A percentile compares a stretch with the other conserved stretches of the same genome.
Evolutionary conservation across 2,797 vertebrate species (phyloP).

Genomic region (Cuculus canorus): DNA sequence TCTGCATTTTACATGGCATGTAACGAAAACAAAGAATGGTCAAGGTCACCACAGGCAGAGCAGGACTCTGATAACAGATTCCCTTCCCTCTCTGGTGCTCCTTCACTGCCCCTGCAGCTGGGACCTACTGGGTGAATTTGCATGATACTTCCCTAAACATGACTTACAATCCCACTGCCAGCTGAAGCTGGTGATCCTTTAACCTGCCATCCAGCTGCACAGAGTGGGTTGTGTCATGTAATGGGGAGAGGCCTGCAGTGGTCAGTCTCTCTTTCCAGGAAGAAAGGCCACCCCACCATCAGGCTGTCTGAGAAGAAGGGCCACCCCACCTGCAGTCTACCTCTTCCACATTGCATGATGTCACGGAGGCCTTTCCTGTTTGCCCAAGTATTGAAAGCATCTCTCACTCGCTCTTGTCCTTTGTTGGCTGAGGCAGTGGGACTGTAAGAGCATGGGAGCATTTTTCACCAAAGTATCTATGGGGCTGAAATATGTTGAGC

Average conservation of each 20-base stretch:
- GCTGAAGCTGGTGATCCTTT: constrained; percentile 13
- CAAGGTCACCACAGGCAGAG: neutral
- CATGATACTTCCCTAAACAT: neutral
- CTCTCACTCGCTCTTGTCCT: neutral
- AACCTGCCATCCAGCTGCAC: neutral
- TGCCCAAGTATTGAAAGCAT: neutral
- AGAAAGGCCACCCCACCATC: neutral
- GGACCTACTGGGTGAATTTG: neutral
- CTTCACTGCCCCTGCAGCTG: neutral
- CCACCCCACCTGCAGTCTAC: neutral
- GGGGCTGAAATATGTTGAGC: neutral
- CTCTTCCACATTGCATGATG: neutral
- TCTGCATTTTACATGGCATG: neutral
- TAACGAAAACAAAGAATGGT: neutral
- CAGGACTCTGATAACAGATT: neutral
- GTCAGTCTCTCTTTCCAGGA: neutral
- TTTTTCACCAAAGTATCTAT: neutral
- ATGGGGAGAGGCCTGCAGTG: neutral
- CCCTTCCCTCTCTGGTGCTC: neutral
- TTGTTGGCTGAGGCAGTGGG: neutral
- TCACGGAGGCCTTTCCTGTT: neutral
- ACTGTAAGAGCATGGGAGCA: neutral
- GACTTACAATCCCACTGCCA: constrained; percentile 11
- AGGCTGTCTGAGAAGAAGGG: neutral
- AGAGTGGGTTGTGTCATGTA: neutral